These are phyloP conservation scores for Macrobrachium nipponense DNA, from an alignment of 1,140 invertebrate species.

Conservation along the genomic window DNA sequence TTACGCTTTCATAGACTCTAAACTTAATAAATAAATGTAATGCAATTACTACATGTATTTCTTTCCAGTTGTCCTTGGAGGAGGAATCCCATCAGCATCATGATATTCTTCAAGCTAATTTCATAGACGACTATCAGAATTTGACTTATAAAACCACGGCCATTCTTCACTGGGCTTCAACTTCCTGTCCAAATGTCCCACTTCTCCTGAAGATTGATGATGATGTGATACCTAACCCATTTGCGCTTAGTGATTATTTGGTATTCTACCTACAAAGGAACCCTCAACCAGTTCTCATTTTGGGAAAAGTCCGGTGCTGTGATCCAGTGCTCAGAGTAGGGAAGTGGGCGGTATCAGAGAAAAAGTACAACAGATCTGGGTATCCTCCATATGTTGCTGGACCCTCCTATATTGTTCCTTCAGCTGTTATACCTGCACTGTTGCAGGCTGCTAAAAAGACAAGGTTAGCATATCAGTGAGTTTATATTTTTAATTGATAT, in stretches of 20 bases:
- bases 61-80: neutral
- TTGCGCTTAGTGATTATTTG: constrained; percentile 23
- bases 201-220: constrained; percentile 68
- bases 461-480: neutral
- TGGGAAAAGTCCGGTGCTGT: constrained; percentile 25
- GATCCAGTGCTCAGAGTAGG: constrained; percentile 14
- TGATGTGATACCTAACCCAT: constrained; percentile 65
- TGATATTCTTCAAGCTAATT: constrained; percentile 66
- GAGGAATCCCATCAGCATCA: constrained; percentile 30
- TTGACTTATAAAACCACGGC: constrained; percentile 68
- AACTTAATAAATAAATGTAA: neutral
- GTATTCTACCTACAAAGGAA: neutral
- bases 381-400: constrained; percentile 36
- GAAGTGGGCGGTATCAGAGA: constrained; percentile 22
- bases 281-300: neutral
- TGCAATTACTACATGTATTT: neutral
- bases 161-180: constrained; percentile 66
- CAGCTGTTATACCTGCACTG: neutral
- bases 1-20: no score
- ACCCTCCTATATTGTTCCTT: constrained; percentile 28
- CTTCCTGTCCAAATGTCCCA: constrained; percentile 65
- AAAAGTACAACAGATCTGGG: neutral
- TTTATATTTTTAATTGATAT: neutral
- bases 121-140: constrained; percentile 68
- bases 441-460: constrained; percentile 16